Conservation (phyloP, 2,113 vertebrate species). For the Microtus ochrogaster region DNA sequence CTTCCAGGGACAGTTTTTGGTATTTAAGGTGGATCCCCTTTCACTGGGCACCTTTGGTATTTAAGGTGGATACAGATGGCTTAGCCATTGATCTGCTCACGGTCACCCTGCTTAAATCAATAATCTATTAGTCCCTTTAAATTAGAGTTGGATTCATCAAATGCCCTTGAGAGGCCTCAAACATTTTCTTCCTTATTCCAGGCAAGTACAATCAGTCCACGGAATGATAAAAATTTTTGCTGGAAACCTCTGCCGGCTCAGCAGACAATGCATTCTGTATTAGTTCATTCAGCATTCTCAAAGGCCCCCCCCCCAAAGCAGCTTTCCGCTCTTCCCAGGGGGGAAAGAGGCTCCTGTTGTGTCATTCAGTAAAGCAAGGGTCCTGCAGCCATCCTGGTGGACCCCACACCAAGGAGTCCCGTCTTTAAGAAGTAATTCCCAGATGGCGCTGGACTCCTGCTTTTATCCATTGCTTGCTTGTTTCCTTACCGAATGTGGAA, state of each 20-base stretch:
- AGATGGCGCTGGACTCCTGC: conserved; percentile 53
- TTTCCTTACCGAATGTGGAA: not conserved
- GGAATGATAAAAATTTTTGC: conserved; percentile 84
- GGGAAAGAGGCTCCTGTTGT: conserved; percentile 66
- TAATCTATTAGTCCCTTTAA: conserved; percentile 89
- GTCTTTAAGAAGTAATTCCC: conserved; percentile 74
- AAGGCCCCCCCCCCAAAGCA: conserved; percentile 77
- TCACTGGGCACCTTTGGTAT: conserved; percentile 76
- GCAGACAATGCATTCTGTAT: conserved; percentile 83
- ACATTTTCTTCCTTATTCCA: conserved; percentile 76
- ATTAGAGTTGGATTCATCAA: conserved; percentile 88
- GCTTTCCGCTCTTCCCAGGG: conserved; percentile 58
- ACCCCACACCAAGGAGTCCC: conserved; percentile 73
- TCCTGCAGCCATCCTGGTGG: conserved; percentile 69
- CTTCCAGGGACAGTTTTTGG: not conserved
- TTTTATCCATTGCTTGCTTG: conserved; percentile 49
- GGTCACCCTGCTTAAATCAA: conserved; percentile 85
- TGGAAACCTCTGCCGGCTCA: conserved; percentile 82
- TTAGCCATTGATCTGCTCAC: conserved; percentile 81
- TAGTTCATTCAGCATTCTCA: conserved; percentile 82
- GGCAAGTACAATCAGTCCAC: conserved; percentile 62
- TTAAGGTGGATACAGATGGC: conserved; percentile 79
- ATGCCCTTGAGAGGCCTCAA: conserved; percentile 84
- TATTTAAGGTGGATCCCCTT: conserved; percentile 43
- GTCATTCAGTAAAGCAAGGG: conserved; percentile 82